Conservation (phyloP, 1,140 invertebrate species). For the Drosophila paulistorum region DNA sequence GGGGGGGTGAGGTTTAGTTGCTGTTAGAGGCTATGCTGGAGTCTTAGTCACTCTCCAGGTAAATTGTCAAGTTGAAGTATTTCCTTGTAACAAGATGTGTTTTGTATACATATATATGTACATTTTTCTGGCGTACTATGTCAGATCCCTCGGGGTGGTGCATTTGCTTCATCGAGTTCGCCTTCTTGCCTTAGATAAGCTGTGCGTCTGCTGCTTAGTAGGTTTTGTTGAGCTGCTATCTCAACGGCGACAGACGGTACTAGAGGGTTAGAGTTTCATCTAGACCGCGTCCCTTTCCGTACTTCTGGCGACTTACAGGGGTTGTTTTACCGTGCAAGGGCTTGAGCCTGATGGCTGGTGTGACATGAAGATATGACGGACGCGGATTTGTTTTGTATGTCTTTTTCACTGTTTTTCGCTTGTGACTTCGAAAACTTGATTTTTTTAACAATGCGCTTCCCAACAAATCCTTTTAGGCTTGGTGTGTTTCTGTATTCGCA, state of each 20-base stretch:
- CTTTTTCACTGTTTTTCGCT: conserved; percentile 42
- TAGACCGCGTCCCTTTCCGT: background rate
- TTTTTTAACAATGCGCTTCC: conserved; percentile 59
- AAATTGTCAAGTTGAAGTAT: conserved; percentile 79
- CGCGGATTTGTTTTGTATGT: conserved; percentile 78
- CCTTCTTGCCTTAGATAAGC: conserved; percentile 76
- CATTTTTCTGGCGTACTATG: background rate
- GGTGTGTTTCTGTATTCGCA: conserved; percentile 53
- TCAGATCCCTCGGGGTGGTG: background rate
- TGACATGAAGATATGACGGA: conserved; percentile 79
- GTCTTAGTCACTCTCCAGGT: conserved; percentile 41
- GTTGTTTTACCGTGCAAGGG: conserved; percentile 45
- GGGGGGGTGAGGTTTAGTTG: background rate
- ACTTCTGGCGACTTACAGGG: conserved; percentile 17
- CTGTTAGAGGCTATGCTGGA: conserved; percentile 2
- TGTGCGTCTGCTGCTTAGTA: conserved; percentile 28
- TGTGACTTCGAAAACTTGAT: conserved; percentile 65
- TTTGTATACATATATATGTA: conserved; percentile 13
- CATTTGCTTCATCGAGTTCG: conserved; percentile 62
- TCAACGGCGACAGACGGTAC: conserved; percentile 61
- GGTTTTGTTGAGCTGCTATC: conserved; percentile 39
- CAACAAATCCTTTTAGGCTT: conserved; percentile 69
- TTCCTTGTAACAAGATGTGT: conserved; percentile 39
- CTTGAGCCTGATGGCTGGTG: conserved; percentile 56
- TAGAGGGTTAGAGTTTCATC: conserved; percentile 35